Base-by-base conservation (phyloP, 2,888 invertebrate species). In the Scaptodrosophila latifasciaeformis region DNA sequence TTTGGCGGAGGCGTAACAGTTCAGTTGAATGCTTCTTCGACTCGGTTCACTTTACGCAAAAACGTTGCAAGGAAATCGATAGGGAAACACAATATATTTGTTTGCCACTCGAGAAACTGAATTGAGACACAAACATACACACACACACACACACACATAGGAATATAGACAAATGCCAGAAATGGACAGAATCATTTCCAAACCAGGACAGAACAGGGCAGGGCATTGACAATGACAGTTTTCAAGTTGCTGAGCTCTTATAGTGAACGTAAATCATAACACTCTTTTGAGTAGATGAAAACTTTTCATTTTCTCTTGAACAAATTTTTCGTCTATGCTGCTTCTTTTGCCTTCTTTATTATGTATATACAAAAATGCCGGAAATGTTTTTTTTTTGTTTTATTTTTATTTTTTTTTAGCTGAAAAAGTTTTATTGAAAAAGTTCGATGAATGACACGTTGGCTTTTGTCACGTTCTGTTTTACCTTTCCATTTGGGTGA, bases 371-470 rank as follows among this genome's bases (percentile, higher is more conserved):
- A n/a, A n/a, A n/a, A n/a, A n/a, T n/a, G n/a, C n/a, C n/a, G n/a
- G n/a, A n/a, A n/a, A n/a, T n/a, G 24, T 24, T 24, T 24, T 3
- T 24, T 24, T 3, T 24, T 7, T 24, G 24, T 24, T 24, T 24
- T 24, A 3, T 24, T 24, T 7, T 7, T 7, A 24, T 24, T 24
- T 24, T 7, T 5, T 24, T 24, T 24, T 24, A 24, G 24, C n/a
- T 45, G 68, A 31, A 58, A 78, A 74, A 74, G 74, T 74, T 79
- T 79, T 74, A 74, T 74, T 74, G 79, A 76, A 74, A 74, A 74
- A 74, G 76, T 74, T 74, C 71, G 61, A 79, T 76, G 72, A 76
- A 76, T 76, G 76, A 66, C 62, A 76, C 64, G 58, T 64, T 66
- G 60, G 57, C 62, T 55, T 42, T 48, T 45, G 53, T 50, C 19